Conservation (phyloP, 35 echinoderm and acorn worm genomes). For the Eucidaris tribuloides region DNA sequence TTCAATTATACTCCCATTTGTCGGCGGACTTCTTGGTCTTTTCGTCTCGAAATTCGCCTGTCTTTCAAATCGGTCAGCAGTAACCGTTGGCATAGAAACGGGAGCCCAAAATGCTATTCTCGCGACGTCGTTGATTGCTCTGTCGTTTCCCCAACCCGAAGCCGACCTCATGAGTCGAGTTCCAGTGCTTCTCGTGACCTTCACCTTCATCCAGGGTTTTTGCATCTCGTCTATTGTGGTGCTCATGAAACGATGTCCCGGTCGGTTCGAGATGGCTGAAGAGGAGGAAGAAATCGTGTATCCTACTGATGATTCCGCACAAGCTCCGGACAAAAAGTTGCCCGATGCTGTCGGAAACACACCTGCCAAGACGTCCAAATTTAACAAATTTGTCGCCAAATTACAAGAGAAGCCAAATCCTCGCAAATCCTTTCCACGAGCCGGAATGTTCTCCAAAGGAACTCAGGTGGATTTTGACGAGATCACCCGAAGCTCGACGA, state of each 20-base stretch:
- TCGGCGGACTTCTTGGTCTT: conserved; percentile 26
- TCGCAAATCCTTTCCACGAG: background rate
- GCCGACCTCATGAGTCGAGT: conserved; percentile 41
- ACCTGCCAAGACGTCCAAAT: no score
- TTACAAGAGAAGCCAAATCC: no score
- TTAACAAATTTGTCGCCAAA: no score
- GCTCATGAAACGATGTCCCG: conserved; percentile 30
- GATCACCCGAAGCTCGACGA: background rate
- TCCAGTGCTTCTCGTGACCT: conserved; percentile 30
- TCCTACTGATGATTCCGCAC: background rate
- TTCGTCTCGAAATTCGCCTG: conserved; percentile 13
- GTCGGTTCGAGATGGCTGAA: background rate
- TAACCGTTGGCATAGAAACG: conserved; percentile 67
- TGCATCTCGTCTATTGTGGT: conserved; percentile 21
- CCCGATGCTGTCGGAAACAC: no score
- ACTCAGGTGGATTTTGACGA: conserved; percentile 10
- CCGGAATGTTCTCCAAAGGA: background rate
- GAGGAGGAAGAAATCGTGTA: background rate
- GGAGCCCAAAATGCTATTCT: conserved; percentile 58
- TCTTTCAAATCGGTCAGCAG: background rate
- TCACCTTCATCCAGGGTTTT: conserved; percentile 24
- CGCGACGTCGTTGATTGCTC: conserved; percentile 4
- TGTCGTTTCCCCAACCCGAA: conserved; percentile 60
- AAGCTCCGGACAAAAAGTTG: no score
- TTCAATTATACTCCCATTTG: conserved; percentile 17